These are phyloP conservation scores for Agrochola lychnidis DNA, from an alignment of 2,888 invertebrate genomes.

Conservation along the genomic window DNA sequence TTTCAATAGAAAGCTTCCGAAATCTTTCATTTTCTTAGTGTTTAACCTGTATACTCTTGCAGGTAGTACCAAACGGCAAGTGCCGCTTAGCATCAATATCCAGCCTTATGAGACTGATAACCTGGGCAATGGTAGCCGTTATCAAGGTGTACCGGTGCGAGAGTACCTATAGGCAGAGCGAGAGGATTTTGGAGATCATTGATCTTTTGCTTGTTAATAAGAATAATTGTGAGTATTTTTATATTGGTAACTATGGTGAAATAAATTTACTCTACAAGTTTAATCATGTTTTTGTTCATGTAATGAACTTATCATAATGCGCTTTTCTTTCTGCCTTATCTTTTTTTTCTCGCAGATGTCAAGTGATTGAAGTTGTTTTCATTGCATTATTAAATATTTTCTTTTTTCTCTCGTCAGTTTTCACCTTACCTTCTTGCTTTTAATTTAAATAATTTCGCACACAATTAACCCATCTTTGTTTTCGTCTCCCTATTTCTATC, in stretches of 20 bases:
- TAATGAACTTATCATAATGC: no score
- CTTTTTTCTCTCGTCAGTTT: no score
- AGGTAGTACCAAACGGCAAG: constrained; percentile 29
- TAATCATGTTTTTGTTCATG: no score
- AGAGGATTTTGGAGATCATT: constrained; percentile 60
- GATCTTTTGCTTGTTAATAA: constrained; percentile 65
- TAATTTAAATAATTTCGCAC: neutral
- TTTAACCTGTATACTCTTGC: neutral
- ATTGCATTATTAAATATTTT: neutral
- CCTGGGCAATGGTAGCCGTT: constrained; percentile 49
- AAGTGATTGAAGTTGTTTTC: neutral
- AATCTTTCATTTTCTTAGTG: neutral
- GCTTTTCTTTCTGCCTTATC: neutral
- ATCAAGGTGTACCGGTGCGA: constrained; percentile 66
- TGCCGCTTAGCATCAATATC: constrained; percentile 39
- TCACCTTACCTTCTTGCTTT: neutral
- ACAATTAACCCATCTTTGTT: neutral
- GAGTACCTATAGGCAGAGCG: constrained; percentile 60
- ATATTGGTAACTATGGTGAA: neutral
- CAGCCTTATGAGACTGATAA: constrained; percentile 52
- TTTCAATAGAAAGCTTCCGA: neutral
- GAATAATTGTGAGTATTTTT: constrained; percentile 64
- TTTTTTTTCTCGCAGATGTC: neutral
- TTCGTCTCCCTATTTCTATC: neutral
- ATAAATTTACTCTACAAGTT: no score